Evolutionary conservation across 1,140 invertebrate genomes (phyloP), one percentile per base, ranked within the genome.

Genomic region (Papilio xuthus): DNA sequence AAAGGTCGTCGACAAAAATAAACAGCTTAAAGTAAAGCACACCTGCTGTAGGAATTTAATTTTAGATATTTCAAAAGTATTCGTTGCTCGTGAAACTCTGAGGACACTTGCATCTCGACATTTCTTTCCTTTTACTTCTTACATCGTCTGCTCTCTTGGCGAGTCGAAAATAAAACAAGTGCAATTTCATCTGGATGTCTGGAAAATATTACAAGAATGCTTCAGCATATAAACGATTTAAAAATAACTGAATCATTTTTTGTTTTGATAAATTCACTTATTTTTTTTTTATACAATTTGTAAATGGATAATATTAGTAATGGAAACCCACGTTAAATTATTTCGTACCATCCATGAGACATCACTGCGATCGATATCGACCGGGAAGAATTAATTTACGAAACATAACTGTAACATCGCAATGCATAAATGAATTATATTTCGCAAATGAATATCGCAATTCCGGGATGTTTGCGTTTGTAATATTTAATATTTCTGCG

Each of bases 51-150:
- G 28, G 26, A 44, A 72, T 41, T 18, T 42, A 41, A 72, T 53
- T 74, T 74, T 23, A 74, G 26, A 74, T 32, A 32, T 74, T 74
- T 74, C 47, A 56, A 56, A 75, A 75, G 28, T 50, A 56, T 56
- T 75, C 50, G 15, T 28, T 50, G 73, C 73, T 50, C 13, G 18
- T 20, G 50, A 20, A 75, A 60, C 50, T 28, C n/a, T 56, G 73
- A 75, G 32, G 12, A 75, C 47, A 56, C 32, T 60, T 75, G 32
- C 41, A 56, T 56, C 47, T 75, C 41, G 26, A 50, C 18, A 60
- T 56, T 75, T n/a, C 73, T 53, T 23, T 13, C 47, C 37, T 75
- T 50, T 60, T 56, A 32, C 72, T 75, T 75, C 41, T 53, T 75
- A 75, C 73, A 37, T 23, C 28, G 50, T 60, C 50, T 56, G 15